Evolutionary conservation across 2,797 vertebrate species (phyloP), one percentile per base, ranked within the genome.

Genomic region (Pangasius macronema): DNA sequence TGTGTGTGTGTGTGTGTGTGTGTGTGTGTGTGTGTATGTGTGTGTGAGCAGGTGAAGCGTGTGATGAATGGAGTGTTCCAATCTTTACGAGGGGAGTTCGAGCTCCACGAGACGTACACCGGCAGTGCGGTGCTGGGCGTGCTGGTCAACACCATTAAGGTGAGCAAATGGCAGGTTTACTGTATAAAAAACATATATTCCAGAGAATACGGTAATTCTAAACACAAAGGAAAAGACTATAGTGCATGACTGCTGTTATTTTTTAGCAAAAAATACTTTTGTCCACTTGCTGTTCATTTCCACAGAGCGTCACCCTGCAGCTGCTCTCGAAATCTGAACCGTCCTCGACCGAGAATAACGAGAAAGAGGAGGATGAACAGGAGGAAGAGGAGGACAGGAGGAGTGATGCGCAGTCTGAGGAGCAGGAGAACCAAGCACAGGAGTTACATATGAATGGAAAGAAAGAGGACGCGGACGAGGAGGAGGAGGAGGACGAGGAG

Each of bases 31-130:
- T 72, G 33, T 83, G n/a, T 73, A 33, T 82, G 59, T 85, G 81
- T 86, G 83, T 80, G 55, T 55, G 10, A 65, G 27, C 93, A 99
- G 98, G 97, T 99, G 49, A 99, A 99, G 94, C 97, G 96, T 72
- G 98, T 98, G 90, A 99, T 99, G 98, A 99, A 99, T 0, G 95
- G 96, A 0, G 98, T 99, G 5, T 99, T 98, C 91, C 98, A 98
- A 13, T 96, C 97, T 22, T 94, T 99, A 82, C 93, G 98, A n/a
- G 95, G 95, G 18, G 96, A 99, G 92, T 99, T 99, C 89, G 97
- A 98, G 59, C 92, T 98, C 87, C 93, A 94, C 1, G 97, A 99
- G 81, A 94, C 93, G 0, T 99, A 99, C 92, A 94, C 92, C 0
- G 98, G 98, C 89, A 95, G 96, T 90, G 93, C 91, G 0, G 94